phyloP scores from a whole-genome alignment of 2,888 invertebrate species.

The Meiosimyza platycephala region DNA sequence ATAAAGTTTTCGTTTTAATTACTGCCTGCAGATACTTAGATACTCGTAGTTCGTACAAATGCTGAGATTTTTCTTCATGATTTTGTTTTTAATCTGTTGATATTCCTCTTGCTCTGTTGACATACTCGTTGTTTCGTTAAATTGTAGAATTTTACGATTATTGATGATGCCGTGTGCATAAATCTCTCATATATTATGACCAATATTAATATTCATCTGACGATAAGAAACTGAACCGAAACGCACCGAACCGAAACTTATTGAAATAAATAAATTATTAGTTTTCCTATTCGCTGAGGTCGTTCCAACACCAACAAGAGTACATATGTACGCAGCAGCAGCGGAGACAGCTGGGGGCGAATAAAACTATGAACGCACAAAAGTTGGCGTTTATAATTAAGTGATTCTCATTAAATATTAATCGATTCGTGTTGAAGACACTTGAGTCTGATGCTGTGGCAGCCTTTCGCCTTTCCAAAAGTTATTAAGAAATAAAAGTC shows the following conservation, averaged over 20 bases:
- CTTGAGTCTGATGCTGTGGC: background rate
- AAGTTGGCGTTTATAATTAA: conserved; percentile 14
- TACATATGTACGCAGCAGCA: background rate
- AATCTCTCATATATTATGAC: conserved; percentile 5
- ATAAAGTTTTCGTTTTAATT: conserved; percentile 26
- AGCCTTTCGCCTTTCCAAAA: background rate
- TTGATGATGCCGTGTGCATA: conserved; percentile 15
- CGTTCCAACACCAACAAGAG: background rate
- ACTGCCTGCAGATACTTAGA: background rate
- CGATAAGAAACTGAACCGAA: background rate
- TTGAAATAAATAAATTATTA: conserved; percentile 19
- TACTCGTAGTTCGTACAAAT: background rate
- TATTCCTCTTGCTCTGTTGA: background rate
- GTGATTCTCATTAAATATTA: conserved; percentile 29
- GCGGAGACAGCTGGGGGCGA: background rate
- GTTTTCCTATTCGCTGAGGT: background rate
- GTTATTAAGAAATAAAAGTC: conserved; percentile 2
- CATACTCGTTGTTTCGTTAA: no score
- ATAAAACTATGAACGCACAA: background rate
- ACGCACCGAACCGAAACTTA: background rate
- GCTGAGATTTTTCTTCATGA: conserved; percentile 18
- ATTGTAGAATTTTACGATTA: conserved; percentile 10
- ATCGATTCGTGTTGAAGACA: conserved; percentile 19
- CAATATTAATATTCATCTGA: conserved; percentile 9
- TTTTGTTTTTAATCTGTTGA: conserved; percentile 12